Conservation (phyloP, 2,888 invertebrate species). For the Erebia epiphron region DNA sequence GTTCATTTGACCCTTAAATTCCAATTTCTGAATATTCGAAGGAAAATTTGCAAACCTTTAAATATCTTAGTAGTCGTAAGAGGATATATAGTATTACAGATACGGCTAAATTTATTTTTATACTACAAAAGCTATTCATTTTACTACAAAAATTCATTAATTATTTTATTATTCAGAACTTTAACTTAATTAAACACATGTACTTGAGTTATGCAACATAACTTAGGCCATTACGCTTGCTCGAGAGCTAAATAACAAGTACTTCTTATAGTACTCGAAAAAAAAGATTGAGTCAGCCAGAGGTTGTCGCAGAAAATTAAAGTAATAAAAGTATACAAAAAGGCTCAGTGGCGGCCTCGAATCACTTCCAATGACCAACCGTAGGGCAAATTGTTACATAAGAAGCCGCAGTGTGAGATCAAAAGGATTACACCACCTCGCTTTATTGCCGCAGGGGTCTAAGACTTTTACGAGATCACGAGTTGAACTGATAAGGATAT, state of each 20-base stretch:
- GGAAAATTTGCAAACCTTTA: background rate
- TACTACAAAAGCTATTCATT: too few species aligned
- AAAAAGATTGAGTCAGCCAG: constrained; percentile 12
- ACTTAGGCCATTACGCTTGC: background rate
- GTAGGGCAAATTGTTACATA: constrained; percentile 45
- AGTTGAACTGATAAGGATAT: constrained; percentile 44
- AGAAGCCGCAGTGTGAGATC: constrained; percentile 44
- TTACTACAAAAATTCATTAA: too few species aligned
- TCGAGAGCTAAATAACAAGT: background rate
- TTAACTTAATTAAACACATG: too few species aligned
- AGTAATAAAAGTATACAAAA: constrained; percentile 39
- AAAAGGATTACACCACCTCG: constrained; percentile 46
- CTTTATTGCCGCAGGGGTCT: constrained; percentile 38
- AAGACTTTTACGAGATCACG: constrained; percentile 41
- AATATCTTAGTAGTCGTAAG: background rate
- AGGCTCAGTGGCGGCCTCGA: constrained; percentile 36
- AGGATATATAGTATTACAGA: background rate
- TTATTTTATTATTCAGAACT: too few species aligned
- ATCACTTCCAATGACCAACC: constrained; percentile 39
- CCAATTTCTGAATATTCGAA: background rate
- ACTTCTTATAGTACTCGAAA: background rate
- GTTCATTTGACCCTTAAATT: background rate
- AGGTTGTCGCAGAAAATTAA: constrained; percentile 33
- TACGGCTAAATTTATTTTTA: too few species aligned
- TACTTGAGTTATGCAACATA: background rate